Percentiles rank a stretch among this genome's conserved stretches.
Evolutionary conservation across 2,113 vertebrate species (phyloP).

Genomic region (Mormoops blainvillei): DNA sequence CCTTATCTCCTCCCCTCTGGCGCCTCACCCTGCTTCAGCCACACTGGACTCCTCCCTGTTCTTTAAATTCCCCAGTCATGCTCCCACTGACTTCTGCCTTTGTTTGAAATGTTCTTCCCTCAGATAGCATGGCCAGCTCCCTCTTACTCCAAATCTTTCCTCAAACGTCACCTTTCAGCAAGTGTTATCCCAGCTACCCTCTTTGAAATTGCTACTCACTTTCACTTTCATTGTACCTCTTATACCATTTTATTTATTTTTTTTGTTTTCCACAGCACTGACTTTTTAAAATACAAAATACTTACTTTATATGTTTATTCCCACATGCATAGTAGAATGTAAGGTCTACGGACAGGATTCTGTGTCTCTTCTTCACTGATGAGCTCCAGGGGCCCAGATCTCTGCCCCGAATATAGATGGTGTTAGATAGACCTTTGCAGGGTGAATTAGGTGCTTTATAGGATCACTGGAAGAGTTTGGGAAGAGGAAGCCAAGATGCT

Average conservation of each 20-base stretch:
- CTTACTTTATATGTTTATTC: background rate
- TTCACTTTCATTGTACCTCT: background rate
- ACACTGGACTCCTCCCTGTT: background rate
- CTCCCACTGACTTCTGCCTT: background rate
- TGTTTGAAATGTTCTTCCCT: background rate
- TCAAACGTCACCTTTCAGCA: background rate
- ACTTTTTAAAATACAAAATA: background rate
- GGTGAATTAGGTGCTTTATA: background rate
- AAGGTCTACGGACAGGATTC: background rate
- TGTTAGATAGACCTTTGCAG: background rate
- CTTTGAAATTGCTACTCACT: background rate
- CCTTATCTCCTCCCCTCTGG: background rate
- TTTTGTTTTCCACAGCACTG: background rate
- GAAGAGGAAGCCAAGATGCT: background rate
- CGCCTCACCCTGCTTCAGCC: background rate
- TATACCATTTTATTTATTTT: background rate
- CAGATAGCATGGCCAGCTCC: background rate
- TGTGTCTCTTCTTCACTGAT: background rate
- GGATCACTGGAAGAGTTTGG: background rate
- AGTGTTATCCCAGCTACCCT: background rate
- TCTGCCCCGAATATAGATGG: background rate
- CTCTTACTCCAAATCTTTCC: background rate
- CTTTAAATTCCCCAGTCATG: background rate
- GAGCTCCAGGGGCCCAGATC: background rate
- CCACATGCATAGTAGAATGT: background rate